Evolutionary conservation across 2,888 invertebrate genomes (phyloP).

Genomic region (Yponomeuta sedellus): DNA sequence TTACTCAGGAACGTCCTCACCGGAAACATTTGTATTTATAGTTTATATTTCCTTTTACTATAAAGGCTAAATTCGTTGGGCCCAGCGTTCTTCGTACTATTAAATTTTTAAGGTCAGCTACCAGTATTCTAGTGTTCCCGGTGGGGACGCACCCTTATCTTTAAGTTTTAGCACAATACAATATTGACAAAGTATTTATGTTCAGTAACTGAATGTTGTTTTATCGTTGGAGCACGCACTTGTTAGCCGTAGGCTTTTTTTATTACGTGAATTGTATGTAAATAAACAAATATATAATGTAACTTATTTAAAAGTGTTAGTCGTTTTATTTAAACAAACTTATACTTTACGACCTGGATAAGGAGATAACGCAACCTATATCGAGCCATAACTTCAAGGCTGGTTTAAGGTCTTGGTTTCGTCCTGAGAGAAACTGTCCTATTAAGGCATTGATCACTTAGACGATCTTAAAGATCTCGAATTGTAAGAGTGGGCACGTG

Average conservation of each 20-base stretch:
- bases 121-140: background rate
- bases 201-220: conserved; percentile 1
- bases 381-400: too few relatives aligned
- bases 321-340: background rate
- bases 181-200: background rate
- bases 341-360: too few relatives aligned
- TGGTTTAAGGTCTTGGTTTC: too few relatives aligned
- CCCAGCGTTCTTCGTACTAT: background rate
- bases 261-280: background rate
- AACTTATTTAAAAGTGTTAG: background rate
- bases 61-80: background rate
- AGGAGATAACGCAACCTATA: too few relatives aligned
- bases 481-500: too few relatives aligned
- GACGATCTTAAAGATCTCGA: too few relatives aligned
- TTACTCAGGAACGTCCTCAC: background rate
- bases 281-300: background rate
- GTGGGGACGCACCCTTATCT: background rate
- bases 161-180: background rate
- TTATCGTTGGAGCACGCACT: background rate
- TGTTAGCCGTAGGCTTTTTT: conserved; percentile 1
- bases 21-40: background rate
- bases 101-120: background rate
- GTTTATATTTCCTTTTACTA: background rate
- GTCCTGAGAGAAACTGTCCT: too few relatives aligned
- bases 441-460: too few relatives aligned